These are phyloP conservation scores for Haliaeetus leucogaster DNA, from an alignment of 2,113 vertebrate species.

Conservation along the genomic window DNA sequence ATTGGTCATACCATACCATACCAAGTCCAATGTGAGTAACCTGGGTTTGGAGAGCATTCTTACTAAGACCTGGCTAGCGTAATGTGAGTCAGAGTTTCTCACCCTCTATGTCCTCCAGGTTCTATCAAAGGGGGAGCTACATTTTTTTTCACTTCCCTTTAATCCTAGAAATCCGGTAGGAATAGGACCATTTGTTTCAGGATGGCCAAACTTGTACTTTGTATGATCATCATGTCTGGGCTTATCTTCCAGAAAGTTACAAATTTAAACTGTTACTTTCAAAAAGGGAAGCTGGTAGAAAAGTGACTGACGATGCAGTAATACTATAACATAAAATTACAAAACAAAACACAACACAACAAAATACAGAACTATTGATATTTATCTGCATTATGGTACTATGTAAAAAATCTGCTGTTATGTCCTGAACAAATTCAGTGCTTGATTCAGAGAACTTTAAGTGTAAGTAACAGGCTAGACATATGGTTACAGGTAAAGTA, in stretches of 20 bases:
- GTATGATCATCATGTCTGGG: neutral
- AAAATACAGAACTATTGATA: neutral
- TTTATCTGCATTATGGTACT: neutral
- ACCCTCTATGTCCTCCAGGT: neutral
- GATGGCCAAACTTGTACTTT: neutral
- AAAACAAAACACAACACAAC: neutral
- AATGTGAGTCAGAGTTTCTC: neutral
- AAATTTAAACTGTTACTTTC: neutral
- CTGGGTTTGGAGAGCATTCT: neutral
- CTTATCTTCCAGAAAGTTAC: neutral
- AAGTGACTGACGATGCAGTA: neutral
- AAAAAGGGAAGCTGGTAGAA: neutral
- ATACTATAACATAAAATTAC: neutral
- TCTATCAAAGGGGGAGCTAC: neutral
- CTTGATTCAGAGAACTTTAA: neutral
- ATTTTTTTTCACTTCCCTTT: neutral
- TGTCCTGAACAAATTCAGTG: neutral
- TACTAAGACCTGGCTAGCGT: neutral
- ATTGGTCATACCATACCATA: fast-evolving
- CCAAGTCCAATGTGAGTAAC: neutral
- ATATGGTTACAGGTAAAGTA: neutral
- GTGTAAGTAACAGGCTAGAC: neutral
- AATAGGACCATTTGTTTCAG: neutral
- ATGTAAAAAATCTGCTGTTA: neutral
- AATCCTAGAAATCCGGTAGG: neutral